Conservation (phyloP, 2,888 invertebrate species). For the Nomada lathburiana region DNA sequence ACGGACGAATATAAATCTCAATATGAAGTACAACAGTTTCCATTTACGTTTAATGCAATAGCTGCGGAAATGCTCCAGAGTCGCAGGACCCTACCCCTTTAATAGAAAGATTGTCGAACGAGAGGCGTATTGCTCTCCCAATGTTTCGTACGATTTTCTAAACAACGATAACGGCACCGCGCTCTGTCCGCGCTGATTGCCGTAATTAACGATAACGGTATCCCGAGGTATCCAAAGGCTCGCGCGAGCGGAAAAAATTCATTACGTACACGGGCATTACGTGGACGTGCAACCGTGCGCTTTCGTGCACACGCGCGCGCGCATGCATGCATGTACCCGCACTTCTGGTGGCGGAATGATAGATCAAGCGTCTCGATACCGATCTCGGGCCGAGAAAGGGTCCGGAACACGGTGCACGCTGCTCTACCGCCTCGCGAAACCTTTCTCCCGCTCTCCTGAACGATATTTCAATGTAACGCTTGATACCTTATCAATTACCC, state of each 20-base stretch:
- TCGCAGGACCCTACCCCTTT: too few species aligned
- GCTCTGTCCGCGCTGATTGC: not conserved
- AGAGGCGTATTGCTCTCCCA: too few species aligned
- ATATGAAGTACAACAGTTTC: too few species aligned
- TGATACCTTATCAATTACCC: slow-evolving; percentile 59
- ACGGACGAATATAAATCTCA: too few species aligned
- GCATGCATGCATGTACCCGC: slow-evolving; percentile 45
- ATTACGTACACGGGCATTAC: slow-evolving; percentile 47
- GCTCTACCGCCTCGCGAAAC: slow-evolving; percentile 39
- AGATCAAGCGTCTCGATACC: slow-evolving; percentile 55
- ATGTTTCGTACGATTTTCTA: not conserved
- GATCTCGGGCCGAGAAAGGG: slow-evolving; percentile 60
- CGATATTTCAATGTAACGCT: slow-evolving; percentile 61
- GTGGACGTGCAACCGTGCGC: slow-evolving; percentile 47
- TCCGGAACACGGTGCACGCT: slow-evolving; percentile 52
- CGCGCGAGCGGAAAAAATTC: not conserved
- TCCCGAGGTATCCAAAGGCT: not conserved
- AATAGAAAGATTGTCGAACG: too few species aligned
- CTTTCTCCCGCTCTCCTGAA: slow-evolving; percentile 55
- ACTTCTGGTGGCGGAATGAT: slow-evolving; percentile 63
- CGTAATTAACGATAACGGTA: slow-evolving; percentile 27
- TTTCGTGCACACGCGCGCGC: slow-evolving; percentile 40
- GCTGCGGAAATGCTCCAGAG: too few species aligned
- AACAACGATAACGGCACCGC: not conserved
- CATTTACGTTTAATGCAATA: too few species aligned